Conservation (phyloP, 2,888 invertebrate genomes). For the Fragum fragum region DNA sequence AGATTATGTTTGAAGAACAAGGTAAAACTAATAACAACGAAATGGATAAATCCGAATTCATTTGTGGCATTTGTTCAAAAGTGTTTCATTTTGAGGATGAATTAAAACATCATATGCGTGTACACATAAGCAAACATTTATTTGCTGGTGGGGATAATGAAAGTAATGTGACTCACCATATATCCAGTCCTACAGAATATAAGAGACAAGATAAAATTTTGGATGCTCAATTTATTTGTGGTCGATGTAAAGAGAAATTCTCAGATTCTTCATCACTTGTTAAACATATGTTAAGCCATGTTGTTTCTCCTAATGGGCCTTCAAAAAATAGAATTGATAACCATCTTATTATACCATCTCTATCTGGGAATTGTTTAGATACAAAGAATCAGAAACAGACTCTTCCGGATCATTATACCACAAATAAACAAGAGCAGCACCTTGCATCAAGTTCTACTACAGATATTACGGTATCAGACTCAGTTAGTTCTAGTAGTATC, state of each 20-base stretch:
- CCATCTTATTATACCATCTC: not conserved
- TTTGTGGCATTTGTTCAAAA: slow-evolving; percentile 19
- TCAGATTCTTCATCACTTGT: not conserved
- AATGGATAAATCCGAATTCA: not conserved
- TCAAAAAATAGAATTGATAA: not conserved
- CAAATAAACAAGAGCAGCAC: too few relatives aligned
- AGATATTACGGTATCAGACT: too few relatives aligned
- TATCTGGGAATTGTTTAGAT: too few relatives aligned
- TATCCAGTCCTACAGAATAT: too few relatives aligned
- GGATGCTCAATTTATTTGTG: not conserved
- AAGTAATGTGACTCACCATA: too few relatives aligned
- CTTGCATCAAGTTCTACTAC: too few relatives aligned
- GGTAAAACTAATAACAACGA: too few relatives aligned
- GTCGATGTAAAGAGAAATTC: not conserved
- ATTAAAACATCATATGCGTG: not conserved
- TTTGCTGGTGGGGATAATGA: not conserved
- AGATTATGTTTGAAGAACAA: too few relatives aligned
- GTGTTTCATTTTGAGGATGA: not conserved
- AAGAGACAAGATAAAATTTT: too few relatives aligned
- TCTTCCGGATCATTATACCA: too few relatives aligned
- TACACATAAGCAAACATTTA: not conserved
- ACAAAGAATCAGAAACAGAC: too few relatives aligned
- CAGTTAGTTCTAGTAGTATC: too few relatives aligned
- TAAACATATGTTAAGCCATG: not conserved
- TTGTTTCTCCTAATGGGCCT: not conserved